Evolutionary conservation across 2,888 invertebrate species (phyloP).

Genomic region (Folsomia manolachei): DNA sequence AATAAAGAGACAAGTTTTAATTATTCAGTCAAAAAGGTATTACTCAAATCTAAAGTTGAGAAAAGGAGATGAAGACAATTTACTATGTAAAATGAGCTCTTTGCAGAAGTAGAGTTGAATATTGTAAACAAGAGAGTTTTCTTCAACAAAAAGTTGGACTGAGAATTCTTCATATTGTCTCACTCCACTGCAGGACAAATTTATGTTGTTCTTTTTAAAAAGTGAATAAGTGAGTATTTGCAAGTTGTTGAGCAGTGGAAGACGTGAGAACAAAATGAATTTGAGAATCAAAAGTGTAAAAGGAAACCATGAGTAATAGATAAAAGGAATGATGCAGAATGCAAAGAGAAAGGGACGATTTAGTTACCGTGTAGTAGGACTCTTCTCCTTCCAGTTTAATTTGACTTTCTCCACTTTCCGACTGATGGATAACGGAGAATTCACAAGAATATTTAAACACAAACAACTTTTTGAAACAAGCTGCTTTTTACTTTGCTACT

Average conservation of each 20-base stretch:
- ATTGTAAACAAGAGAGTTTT: no score
- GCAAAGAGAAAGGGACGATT: neutral
- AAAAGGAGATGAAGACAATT: neutral
- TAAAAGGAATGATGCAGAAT: neutral
- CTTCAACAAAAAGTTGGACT: neutral
- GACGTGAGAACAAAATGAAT: neutral
- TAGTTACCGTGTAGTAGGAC: neutral
- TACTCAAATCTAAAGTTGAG: neutral
- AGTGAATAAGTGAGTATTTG: neutral
- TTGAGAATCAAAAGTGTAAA: slow-evolving; percentile 8
- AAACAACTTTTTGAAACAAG: neutral
- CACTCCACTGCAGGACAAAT: no score
- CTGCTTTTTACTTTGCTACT: neutral
- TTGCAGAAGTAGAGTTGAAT: neutral
- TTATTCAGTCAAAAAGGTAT: neutral
- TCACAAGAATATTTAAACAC: slow-evolving; percentile 8
- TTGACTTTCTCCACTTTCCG: slow-evolving; percentile 16
- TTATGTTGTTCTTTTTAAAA: neutral
- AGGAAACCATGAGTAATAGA: neutral
- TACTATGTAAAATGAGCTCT: neutral
- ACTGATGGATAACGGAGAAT: slow-evolving; percentile 10
- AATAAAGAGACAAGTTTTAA: neutral
- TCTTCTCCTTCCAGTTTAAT: slow-evolving; percentile 13
- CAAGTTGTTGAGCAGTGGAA: neutral
- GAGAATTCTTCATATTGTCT: neutral